These are phyloP conservation scores for Haplochromis vanheusdeni DNA, from an alignment of 2,113 vertebrate genomes.

Conservation along the genomic window DNA sequence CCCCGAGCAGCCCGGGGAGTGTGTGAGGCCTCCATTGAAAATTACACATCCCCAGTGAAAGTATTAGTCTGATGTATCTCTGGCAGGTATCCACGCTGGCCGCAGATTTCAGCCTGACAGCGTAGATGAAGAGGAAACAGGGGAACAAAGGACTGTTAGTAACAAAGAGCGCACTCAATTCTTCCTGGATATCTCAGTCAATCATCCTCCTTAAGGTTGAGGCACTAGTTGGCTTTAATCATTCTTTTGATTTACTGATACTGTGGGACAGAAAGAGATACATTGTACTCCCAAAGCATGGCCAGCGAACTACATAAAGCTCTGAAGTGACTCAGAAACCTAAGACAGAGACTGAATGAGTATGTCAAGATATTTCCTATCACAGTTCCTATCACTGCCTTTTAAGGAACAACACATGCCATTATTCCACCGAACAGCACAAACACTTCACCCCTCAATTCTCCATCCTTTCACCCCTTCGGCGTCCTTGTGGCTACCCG, in stretches of 20 bases:
- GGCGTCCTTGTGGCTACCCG: slow-evolving; percentile 16
- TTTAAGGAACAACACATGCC: slow-evolving; percentile 34
- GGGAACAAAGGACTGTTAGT: background rate
- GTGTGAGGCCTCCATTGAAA: slow-evolving; percentile 7
- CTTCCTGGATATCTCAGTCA: background rate
- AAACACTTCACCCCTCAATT: slow-evolving; percentile 29
- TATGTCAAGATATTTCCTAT: slow-evolving; percentile 17
- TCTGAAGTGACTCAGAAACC: slow-evolving; percentile 5
- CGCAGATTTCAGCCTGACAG: background rate
- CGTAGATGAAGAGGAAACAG: background rate
- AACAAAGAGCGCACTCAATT: background rate
- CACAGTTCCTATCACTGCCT: slow-evolving; percentile 16
- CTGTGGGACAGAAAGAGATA: background rate
- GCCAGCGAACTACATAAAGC: background rate
- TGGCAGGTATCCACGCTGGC: slow-evolving; percentile 5
- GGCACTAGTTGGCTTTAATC: background rate
- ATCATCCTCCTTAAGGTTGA: background rate
- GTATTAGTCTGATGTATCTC: background rate
- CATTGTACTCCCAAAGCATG: slow-evolving; percentile 19
- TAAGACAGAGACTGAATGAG: slow-evolving; percentile 17
- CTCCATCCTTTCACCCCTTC: slow-evolving; percentile 26
- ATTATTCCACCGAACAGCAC: slow-evolving; percentile 33
- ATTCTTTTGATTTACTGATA: slow-evolving; percentile 13
- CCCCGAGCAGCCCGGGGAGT: background rate
- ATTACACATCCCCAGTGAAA: slow-evolving; percentile 1